Evolutionary conservation across 2,797 vertebrate species (phyloP).

Genomic region (Sebastes cheni): DNA sequence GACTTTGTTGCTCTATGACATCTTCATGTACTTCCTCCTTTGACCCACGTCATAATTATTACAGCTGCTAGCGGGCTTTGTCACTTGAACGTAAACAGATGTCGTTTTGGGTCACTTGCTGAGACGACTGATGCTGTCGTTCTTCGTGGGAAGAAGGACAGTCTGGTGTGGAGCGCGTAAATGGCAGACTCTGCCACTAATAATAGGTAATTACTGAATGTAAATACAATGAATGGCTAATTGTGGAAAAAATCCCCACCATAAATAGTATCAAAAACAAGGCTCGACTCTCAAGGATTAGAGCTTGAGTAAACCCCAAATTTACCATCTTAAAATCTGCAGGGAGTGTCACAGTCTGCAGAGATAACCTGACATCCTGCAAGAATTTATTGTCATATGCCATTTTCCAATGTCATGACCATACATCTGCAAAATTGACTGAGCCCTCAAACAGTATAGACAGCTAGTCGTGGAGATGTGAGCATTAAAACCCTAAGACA

Average conservation of each 20-base stretch:
- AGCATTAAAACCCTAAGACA: constrained; percentile 46
- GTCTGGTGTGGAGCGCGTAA: neutral
- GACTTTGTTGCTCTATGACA: neutral
- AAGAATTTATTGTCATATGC: constrained; percentile 9
- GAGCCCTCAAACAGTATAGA: constrained; percentile 33
- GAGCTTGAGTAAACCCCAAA: neutral
- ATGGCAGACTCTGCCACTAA: neutral
- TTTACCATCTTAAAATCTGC: neutral
- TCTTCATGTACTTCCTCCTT: neutral
- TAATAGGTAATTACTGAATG: neutral
- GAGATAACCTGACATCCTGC: constrained; percentile 8
- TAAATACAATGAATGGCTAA: neutral
- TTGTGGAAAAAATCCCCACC: neutral
- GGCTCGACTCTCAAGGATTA: neutral
- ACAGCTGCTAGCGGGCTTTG: constrained; percentile 19
- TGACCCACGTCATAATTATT: constrained; percentile 24
- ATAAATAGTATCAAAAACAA: neutral
- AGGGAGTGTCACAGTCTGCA: constrained; percentile 11
- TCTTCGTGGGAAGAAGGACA: neutral
- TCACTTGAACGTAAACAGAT: constrained; percentile 23
- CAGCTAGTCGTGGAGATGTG: constrained; percentile 43
- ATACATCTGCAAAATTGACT: constrained; percentile 40
- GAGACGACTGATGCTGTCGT: neutral
- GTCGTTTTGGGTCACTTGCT: constrained; percentile 3
- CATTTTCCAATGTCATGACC: constrained; percentile 46